Base-by-base conservation (phyloP, 92 coral and sea anemone species). In the Scolanthus callimorphus region DNA sequence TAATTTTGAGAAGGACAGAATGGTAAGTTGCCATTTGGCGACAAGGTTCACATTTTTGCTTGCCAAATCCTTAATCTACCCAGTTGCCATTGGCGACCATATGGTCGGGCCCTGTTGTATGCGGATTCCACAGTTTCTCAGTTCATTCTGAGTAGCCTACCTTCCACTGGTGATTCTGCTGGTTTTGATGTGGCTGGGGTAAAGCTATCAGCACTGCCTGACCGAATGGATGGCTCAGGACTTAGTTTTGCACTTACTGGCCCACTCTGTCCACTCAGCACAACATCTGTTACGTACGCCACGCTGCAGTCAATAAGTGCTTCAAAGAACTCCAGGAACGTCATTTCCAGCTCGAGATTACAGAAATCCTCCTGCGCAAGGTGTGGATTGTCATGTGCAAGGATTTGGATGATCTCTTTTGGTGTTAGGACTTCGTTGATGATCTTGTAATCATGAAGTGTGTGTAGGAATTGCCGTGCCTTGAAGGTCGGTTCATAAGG, bases 311-410 rank as follows among this genome's bases (percentile, higher is more conserved):
- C 88, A 54, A 94, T 80, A 20, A 94, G 76, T 3, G 85, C 96
- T 55, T 94, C 99, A 57, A 80, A 84, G 49, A 94, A 85, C 68
- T 94, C 99, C 75, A 94, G 64, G 69, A 94, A 94, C 0, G 99
- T 88, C 71, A 94, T 64, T 65, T 94, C 99, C 10, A 88, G 57
- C 56, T 88, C 99, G 39, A 94, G 76, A 56, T 81, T 94, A 57
- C 84, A 88, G 57, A 84, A 94, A 53, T 81, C 96, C 4, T 81
- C 88, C 37, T 83, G 90, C 1, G 87, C 96, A 26, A 94, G 55
- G 15, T 62, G 86, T 62, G 96, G 94, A 55, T 85, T 83, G 51
- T 85, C 96, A 39, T 67, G 63, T 15, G 94, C 79, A 24, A 94
- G 53, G 37, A 88, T 67, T 22, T 49, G 55, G 6, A 94, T 71